These are phyloP conservation scores for Salvelinus sp. DNA, from an alignment of 2,113 vertebrate genomes.

Conservation along the genomic window DNA sequence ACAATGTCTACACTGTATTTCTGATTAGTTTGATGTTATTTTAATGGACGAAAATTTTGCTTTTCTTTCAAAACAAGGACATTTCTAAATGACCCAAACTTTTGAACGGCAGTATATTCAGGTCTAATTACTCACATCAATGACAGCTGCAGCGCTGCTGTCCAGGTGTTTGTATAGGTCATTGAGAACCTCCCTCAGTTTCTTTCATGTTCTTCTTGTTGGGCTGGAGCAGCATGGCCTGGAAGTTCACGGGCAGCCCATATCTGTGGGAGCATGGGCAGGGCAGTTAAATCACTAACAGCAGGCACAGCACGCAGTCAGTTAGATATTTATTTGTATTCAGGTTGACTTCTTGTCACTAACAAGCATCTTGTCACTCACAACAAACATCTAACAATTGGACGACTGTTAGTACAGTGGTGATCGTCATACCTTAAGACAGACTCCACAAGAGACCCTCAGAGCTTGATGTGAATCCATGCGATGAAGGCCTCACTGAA, in stretches of 20 bases:
- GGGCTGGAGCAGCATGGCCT: constrained; percentile 98
- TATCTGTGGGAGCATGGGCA: constrained; percentile 74
- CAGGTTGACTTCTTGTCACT: no score
- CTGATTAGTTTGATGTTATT: no score
- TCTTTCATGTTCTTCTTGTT: constrained; percentile 97
- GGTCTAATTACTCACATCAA: constrained; percentile 83
- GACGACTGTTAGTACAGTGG: no score
- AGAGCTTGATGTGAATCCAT: no score
- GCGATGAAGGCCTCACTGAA: constrained; percentile 99
- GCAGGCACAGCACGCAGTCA: neutral
- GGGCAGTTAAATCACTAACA: neutral
- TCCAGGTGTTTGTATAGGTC: constrained; percentile 97
- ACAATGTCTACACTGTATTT: no score
- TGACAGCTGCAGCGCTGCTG: constrained; percentile 94
- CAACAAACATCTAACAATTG: no score
- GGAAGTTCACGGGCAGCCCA: constrained; percentile 97
- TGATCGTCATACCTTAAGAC: constrained; percentile 85
- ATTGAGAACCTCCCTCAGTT: constrained; percentile 92
- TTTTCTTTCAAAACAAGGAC: no score
- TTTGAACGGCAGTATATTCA: no score
- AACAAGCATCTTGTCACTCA: no score
- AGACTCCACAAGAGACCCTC: no score
- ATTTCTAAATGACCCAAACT: no score
- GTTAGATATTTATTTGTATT: neutral
- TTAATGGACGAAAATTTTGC: no score